Conservation (phyloP, 2,113 vertebrate species). For the Ascaphus truei region DNA sequence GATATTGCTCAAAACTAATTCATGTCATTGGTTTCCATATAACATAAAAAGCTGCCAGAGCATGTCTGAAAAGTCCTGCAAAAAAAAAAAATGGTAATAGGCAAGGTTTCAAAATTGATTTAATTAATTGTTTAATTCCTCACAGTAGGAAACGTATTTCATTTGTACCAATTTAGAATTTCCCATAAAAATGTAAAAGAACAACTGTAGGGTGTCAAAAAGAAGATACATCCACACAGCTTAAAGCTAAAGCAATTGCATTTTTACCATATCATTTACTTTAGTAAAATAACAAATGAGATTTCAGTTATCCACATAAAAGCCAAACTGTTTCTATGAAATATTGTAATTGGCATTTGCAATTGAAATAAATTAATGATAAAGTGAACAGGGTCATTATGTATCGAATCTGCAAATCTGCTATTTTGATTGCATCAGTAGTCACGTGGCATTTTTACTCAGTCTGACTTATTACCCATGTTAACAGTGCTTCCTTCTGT, state of each 20-base stretch:
- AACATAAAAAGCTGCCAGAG: not conserved
- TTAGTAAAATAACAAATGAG: slow-evolving; percentile 22
- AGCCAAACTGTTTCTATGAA: slow-evolving; percentile 7
- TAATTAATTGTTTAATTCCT: slow-evolving; percentile 24
- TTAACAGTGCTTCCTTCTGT: not conserved
- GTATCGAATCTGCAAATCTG: not conserved
- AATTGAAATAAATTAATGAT: slow-evolving; percentile 29
- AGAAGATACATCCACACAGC: slow-evolving; percentile 11
- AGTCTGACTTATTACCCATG: slow-evolving; percentile 4
- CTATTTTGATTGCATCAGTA: slow-evolving; percentile 15
- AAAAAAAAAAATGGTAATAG: slow-evolving; percentile 1
- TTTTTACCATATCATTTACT: slow-evolving; percentile 30
- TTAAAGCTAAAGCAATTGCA: slow-evolving; percentile 15
- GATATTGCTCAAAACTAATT: too few species aligned
- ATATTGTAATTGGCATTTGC: slow-evolving; percentile 30
- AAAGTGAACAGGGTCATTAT: slow-evolving; percentile 21
- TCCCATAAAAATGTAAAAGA: slow-evolving; percentile 26
- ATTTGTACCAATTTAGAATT: slow-evolving; percentile 20
- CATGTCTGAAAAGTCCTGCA: not conserved
- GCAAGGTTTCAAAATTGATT: slow-evolving; percentile 5
- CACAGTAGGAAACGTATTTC: slow-evolving; percentile 23
- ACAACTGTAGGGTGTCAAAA: not conserved
- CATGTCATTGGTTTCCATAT: too few species aligned
- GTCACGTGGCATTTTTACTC: not conserved
- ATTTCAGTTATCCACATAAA: slow-evolving; percentile 32